Base-by-base conservation (phyloP, 2,113 vertebrate species). In the Cathartes aura region DNA sequence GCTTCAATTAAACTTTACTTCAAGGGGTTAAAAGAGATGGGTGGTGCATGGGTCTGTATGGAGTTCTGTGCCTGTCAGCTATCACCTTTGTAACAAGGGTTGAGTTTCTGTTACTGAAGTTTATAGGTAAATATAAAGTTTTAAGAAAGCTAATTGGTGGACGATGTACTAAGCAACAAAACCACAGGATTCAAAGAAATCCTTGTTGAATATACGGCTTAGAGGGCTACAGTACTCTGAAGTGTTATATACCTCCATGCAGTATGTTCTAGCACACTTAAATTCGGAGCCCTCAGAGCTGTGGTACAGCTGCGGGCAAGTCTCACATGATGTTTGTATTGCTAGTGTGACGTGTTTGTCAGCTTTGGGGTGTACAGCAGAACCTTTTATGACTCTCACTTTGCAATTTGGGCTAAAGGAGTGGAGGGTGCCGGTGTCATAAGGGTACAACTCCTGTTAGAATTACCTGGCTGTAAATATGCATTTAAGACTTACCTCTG, bases 311-410 rank as follows among this genome's bases (percentile, higher is more conserved):
- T 32, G 30, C 4, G 3, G 45, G 30, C 72, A 70, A 18, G 64
- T 42, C 75, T 76, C 4, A 0, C 1, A 0, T 29, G 67, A 16
- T 9, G 7, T 11, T 5, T 16, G n/a, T 23, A 6, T 16, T 30
- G 66, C 43, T 12, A 6, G 11, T 17, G 20, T 16, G 26, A 60
- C 9, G 4, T 5, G n/a, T 47, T 50, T 68, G n/a, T 11, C 24
- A 40, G 43, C 38, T 42, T 26, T 12, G 34, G 60, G 64, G 19
- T 26, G 6, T 8, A 4, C 67, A 15, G 29, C 80, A 56, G 12
- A 27, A 4, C 26, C 38, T 55, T 12, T 17, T 3, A 7, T 22
- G 24, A 6, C n/a, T 23, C 45, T 70, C 24, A 5, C 2, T 66
- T 27, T 30, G 53, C 36, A 26, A 2, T 26, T 21, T 27, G 27